Evolutionary conservation across 2,888 invertebrate species (phyloP).

Genomic region (Sylvicola cinctus): DNA sequence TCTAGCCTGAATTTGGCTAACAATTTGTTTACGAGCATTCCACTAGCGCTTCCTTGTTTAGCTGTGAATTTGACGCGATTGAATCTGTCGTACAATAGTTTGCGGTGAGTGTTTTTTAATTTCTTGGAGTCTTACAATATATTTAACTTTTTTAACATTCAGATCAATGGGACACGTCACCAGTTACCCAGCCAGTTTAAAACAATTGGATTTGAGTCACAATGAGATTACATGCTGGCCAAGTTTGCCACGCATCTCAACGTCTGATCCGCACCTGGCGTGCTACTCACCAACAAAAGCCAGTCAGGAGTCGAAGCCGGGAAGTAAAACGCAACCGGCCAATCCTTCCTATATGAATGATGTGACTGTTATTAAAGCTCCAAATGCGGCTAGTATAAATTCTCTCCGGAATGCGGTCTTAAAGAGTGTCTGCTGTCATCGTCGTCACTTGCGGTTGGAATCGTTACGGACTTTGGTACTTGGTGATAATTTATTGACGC

Average conservation of each 20-base stretch:
- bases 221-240: slow-evolving; percentile 85
- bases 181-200: slow-evolving; percentile 70
- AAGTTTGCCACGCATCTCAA: slow-evolving; percentile 51
- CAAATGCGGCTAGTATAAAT: slow-evolving; percentile 6
- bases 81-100: slow-evolving; percentile 78
- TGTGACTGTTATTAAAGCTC: slow-evolving; percentile 6
- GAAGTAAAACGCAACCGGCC: slow-evolving; percentile 14
- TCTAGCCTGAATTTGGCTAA: slow-evolving; percentile 70
- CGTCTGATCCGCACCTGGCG: slow-evolving; percentile 41
- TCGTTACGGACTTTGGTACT: slow-evolving; percentile 33
- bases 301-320: slow-evolving; percentile 14
- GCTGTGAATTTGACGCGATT: slow-evolving; percentile 70
- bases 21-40: slow-evolving; percentile 75
- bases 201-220: slow-evolving; percentile 82
- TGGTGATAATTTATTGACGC: slow-evolving; percentile 64
- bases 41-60: slow-evolving; percentile 72
- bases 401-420: slow-evolving; percentile 52
- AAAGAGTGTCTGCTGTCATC: slow-evolving; percentile 63
- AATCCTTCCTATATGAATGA: slow-evolving; percentile 11
- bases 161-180: slow-evolving; percentile 72
- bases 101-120: slow-evolving; percentile 18
- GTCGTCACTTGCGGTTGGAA: slow-evolving; percentile 44
- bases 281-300: slow-evolving; percentile 34
- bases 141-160: slow-evolving; percentile 3
- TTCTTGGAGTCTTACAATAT: background rate